Base-by-base conservation (phyloP, 2,888 invertebrate species). In the Stenodera caucasica region DNA sequence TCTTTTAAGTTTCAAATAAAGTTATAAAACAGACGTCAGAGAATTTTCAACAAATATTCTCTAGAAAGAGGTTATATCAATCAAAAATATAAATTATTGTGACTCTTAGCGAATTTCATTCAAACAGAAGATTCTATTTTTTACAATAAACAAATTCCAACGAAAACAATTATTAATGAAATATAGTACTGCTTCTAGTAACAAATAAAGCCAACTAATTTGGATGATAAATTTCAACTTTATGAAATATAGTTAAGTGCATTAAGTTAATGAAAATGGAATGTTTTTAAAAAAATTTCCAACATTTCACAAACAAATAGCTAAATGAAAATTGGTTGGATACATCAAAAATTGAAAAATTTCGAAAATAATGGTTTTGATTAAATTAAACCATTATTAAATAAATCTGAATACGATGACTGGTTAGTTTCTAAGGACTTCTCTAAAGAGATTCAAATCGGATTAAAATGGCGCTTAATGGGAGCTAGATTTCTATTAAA, bases 201-300 rank as follows among this genome's bases (percentile, higher is more conserved):
- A 45, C 18, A 45, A 12, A 45, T 45, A 45, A 45, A 45, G 18
- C 21, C 18, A 18, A 45, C 45, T 45, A 45, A 45, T 45, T 45
- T 45, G 12, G 21, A 45, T 45, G n/a, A 45, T 45, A 45, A 45
- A 45, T 45, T 45, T 23, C 2, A 45, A 45, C 23, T 45, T 45
- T 23, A 45, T 45, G 11, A 21, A 23, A 45, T 23, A 12, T 9
- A 23, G 45, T 40, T 9, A 18, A 18, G 6, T 45, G 45, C 45
- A 45, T 45, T 45, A 45, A 23, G 5, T 23, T 45, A 45, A 45
- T 45, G 21, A 45, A 23, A 45, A 45, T 45, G 23, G 23, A 45
- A 45, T 45, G 45, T 37, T 37, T 37, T 5, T 45, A 45, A 45
- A 45, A n/a, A 45, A 45, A 12, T 23, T 2, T 12, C 45, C 18